phyloP scores from a whole-genome alignment of 2,113 vertebrate species.

The Chauna torquata region DNA sequence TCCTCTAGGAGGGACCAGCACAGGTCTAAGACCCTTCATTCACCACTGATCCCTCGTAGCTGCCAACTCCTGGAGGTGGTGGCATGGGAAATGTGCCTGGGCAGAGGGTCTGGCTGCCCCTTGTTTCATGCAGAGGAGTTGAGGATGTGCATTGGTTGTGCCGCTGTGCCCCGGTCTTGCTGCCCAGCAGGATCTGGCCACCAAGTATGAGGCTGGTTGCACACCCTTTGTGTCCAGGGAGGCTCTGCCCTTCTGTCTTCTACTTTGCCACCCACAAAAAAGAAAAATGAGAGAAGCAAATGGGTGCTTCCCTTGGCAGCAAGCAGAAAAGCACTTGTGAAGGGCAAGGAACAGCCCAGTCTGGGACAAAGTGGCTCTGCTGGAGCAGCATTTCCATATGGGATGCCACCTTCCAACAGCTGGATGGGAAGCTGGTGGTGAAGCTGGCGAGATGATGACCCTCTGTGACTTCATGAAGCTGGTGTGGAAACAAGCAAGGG shows the following conservation, averaged over 20 bases:
- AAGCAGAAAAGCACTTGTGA: background rate
- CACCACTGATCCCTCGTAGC: rapidly evolving
- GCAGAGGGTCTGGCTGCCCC: background rate
- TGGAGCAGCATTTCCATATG: background rate
- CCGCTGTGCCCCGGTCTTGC: background rate
- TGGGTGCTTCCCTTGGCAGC: background rate
- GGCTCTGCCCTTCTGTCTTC: background rate
- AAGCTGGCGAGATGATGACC: background rate
- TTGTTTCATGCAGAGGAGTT: background rate
- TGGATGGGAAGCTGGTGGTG: background rate
- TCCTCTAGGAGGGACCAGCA: background rate
- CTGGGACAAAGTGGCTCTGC: background rate
- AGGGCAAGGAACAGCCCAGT: background rate
- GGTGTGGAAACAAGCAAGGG: background rate
- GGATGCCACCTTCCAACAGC: background rate
- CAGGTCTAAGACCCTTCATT: background rate
- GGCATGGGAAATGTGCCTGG: background rate
- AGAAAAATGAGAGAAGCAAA: background rate
- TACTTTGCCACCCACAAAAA: background rate
- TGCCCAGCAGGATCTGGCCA: background rate
- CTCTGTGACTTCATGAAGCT: rapidly evolving
- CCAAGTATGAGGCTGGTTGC: background rate
- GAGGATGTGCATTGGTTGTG: background rate
- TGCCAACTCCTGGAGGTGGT: background rate
- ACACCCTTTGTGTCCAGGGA: rapidly evolving